Evolutionary conservation across 2,888 invertebrate species (phyloP).

Genomic region (Philhelius pedissequus): DNA sequence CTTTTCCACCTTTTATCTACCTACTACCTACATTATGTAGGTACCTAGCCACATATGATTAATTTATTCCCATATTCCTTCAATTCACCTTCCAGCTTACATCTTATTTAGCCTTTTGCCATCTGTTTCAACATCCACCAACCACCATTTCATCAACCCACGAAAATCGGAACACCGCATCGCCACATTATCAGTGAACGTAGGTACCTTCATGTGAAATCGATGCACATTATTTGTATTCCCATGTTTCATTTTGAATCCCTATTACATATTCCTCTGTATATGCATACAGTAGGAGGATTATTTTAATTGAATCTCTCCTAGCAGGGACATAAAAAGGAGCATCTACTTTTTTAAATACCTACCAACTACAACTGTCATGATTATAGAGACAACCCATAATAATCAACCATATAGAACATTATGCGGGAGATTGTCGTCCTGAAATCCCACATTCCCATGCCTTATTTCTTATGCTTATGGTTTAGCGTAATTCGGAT

Average conservation of each 20-base stretch:
- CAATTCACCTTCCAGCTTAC: background rate
- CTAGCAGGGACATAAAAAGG: background rate
- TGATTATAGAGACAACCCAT: background rate
- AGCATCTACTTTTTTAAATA: constrained; percentile 2
- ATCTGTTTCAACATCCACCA: constrained; percentile 12
- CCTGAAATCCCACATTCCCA: constrained; percentile 40
- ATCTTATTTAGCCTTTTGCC: background rate
- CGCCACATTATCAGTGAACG: background rate
- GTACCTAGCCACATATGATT: background rate
- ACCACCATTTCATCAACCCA: constrained; percentile 14
- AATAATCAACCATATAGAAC: constrained; percentile 42
- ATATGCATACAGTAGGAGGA: constrained; percentile 53
- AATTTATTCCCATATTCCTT: background rate
- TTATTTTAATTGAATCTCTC: constrained; percentile 40
- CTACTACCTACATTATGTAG: background rate
- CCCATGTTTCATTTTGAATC: background rate
- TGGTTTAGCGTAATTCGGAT: constrained; percentile 51
- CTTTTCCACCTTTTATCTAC: background rate
- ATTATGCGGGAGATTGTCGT: constrained; percentile 55
- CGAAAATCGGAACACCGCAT: background rate
- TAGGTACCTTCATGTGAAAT: too few species aligned
- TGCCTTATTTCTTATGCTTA: background rate
- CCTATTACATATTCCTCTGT: constrained; percentile 19
- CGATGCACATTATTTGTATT: background rate
- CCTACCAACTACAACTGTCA: background rate